Base-by-base conservation (phyloP, 1,140 invertebrate species). In the Luehdorfia chinensis region DNA sequence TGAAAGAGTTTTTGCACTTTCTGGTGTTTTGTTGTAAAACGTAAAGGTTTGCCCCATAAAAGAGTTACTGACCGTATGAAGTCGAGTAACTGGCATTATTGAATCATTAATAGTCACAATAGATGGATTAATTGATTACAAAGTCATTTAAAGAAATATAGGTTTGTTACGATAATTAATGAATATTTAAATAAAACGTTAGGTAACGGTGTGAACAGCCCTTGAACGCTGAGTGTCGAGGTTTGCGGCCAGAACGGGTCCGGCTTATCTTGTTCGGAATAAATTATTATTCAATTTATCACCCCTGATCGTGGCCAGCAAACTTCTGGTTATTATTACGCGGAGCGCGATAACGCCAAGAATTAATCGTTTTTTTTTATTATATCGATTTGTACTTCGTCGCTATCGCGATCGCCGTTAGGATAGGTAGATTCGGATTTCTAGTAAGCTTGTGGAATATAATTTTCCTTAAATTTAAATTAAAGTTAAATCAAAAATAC, bases 231-330 rank as follows among this genome's bases (percentile, higher is more conserved):
- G 68, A 76, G 61, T 74, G 74, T 77, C 75, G 36, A 12, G 25
- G 51, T 52, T 49, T 46, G 60, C 65, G 50, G 78, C 76, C 69
- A 32, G 47, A 59, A 58, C 66, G 33, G 37, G 45, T 64, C 51
- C 45, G 18, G 49, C 66, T 78, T 83, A 80, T 84, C 78, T 78
- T 33, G 56, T 65, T 53, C 49, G 52, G 53, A 78, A 84, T 80
- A 84, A 84, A 84, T 84, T 80, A 79, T 80, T 84, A 84, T 80
- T 80, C 79, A 80, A 84, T 84, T 80, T 84, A 84, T 84, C 79
- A 80, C 62, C 51, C 60, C 47, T 41, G 49, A 61, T 52, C 67
- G 64, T 57, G 47, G 61, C 66, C 76, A 75, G 80, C 79, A 84
- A 83, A 84, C 76, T 84, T 61, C 75, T 73, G 73, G 66, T 57